Percentiles rank a stretch among this genome's conserved stretches.
Conservation (phyloP, 2,888 invertebrate genomes). For the Venustoraphidia nigricollis region DNA sequence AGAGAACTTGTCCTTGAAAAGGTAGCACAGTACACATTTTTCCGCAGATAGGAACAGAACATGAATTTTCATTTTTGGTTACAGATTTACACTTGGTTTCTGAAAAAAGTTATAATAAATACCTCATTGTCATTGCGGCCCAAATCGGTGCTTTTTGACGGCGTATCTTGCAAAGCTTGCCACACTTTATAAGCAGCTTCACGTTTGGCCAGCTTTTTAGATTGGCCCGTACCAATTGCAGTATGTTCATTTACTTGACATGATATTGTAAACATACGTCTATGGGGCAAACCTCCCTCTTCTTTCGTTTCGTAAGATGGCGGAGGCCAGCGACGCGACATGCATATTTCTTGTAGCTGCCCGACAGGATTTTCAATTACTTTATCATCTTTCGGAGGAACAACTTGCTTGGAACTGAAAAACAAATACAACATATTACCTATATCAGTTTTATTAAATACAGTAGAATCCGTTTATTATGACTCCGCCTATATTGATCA, state of each 20-base stretch:
- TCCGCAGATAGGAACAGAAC: too few relatives aligned
- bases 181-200: conserved; percentile 92
- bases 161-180: conserved; percentile 65
- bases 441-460: too few relatives aligned
- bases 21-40: too few relatives aligned
- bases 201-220: conserved; percentile 93
- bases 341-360: conserved; percentile 87
- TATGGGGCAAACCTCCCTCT: conserved; percentile 84
- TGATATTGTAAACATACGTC: conserved; percentile 83
- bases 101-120: conserved; percentile 7
- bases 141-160: conserved; percentile 48
- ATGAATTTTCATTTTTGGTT: too few relatives aligned
- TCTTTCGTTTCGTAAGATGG: conserved; percentile 82
- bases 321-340: conserved; percentile 90
- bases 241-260: conserved; percentile 76
- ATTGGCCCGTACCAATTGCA: conserved; percentile 80
- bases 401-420: conserved; percentile 29
- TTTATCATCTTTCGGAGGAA: conserved; percentile 58
- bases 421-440: conserved; percentile 1
- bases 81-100: too few relatives aligned
- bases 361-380: conserved; percentile 89
- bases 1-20: too few relatives aligned
- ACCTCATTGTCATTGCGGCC: conserved; percentile 58
- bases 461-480: too few relatives aligned
- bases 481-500: too few relatives aligned